Evolutionary conservation across 2,888 invertebrate species (phyloP).

Genomic region (Eristalis pertinax): DNA sequence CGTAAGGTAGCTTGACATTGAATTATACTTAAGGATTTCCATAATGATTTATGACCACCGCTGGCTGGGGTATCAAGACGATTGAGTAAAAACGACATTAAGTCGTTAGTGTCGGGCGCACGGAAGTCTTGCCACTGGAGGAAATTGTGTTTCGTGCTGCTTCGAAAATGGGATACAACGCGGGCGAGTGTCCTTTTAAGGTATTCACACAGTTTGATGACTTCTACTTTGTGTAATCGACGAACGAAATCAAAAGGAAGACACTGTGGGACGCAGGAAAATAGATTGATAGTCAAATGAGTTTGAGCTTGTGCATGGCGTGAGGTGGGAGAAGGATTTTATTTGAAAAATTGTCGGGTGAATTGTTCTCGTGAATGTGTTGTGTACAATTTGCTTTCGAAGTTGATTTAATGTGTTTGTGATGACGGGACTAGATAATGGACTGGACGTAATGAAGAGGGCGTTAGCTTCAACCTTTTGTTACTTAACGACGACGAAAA

Average conservation of each 20-base stretch:
- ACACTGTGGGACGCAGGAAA: neutral
- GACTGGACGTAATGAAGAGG: too few relatives aligned
- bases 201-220: neutral
- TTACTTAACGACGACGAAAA: too few relatives aligned
- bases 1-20: slow-evolving; percentile 2
- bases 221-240: neutral
- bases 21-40: slow-evolving; percentile 45
- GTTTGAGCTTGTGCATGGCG: neutral
- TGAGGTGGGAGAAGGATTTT: neutral
- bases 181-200: neutral
- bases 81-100: slow-evolving; percentile 40
- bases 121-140: neutral
- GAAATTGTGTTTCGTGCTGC: neutral
- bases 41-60: slow-evolving; percentile 40
- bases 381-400: neutral
- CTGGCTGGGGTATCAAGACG: slow-evolving; percentile 18
- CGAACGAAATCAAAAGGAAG: neutral
- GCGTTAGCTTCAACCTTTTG: too few relatives aligned
- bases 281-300: neutral
- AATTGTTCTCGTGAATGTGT: neutral
- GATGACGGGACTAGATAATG: too few relatives aligned
- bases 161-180: neutral
- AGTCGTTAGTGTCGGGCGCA: slow-evolving; percentile 28
- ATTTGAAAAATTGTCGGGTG: neutral
- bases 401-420: too few relatives aligned